These are phyloP conservation scores for Linepithema humile DNA, from an alignment of 1,140 invertebrate genomes.

Conservation along the genomic window DNA sequence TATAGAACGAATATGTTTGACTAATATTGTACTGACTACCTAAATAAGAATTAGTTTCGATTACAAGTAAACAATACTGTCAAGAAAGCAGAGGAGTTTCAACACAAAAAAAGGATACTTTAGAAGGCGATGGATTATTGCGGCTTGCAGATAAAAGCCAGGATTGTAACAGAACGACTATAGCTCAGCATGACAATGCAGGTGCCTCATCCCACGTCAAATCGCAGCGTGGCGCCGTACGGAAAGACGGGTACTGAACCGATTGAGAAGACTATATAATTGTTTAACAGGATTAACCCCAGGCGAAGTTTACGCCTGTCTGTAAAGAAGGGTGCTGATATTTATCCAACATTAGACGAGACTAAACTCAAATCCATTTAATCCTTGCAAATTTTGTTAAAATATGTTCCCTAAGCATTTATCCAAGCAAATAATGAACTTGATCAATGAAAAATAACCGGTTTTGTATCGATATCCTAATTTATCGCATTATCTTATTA, in stretches of 20 bases:
- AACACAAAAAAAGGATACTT: constrained; percentile 12
- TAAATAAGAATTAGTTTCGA: too few relatives aligned
- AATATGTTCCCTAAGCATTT: constrained; percentile 33
- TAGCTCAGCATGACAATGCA: constrained; percentile 83
- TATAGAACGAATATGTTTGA: too few relatives aligned
- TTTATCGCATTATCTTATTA: not conserved
- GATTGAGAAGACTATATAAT: constrained; percentile 78
- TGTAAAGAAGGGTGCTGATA: constrained; percentile 53
- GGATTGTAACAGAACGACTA: constrained; percentile 69
- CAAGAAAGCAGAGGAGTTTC: not conserved
- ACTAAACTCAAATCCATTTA: constrained; percentile 65
- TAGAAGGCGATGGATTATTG: constrained; percentile 53
- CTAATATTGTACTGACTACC: too few relatives aligned
- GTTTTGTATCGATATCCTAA: not conserved
- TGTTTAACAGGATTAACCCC: constrained; percentile 81
- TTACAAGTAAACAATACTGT: not conserved
- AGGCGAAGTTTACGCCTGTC: constrained; percentile 75
- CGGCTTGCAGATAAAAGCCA: constrained; percentile 68
- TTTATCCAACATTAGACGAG: constrained; percentile 68
- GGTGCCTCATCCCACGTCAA: constrained; percentile 84
- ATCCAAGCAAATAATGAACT: constrained; percentile 47
- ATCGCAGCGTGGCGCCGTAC: constrained; percentile 82
- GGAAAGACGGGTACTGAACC: constrained; percentile 71
- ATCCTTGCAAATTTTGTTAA: constrained; percentile 65
- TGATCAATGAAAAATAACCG: not conserved